These are phyloP conservation scores for Phalacrocorax brasilianus DNA, from an alignment of 2,113 vertebrate genomes.

Conservation along the genomic window DNA sequence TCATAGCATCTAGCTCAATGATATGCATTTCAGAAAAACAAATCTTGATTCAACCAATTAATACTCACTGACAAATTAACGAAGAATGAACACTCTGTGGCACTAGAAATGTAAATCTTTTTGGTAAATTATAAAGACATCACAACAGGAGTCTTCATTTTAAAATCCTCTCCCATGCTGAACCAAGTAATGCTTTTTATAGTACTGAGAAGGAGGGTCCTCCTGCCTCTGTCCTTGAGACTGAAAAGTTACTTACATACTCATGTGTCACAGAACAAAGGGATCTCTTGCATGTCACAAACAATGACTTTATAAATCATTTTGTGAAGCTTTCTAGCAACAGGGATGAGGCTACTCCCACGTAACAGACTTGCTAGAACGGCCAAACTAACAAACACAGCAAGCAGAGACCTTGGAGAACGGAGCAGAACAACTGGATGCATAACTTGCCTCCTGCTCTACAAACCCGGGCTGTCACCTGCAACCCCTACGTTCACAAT, in stretches of 20 bases:
- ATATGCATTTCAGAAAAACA: not conserved
- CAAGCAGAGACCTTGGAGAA: not conserved
- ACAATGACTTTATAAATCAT: too few species aligned
- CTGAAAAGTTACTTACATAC: not conserved
- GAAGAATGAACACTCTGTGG: not conserved
- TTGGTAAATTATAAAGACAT: not conserved
- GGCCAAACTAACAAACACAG: not conserved
- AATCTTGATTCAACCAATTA: not conserved
- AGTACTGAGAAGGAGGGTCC: not conserved
- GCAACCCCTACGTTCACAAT: rapidly evolving
- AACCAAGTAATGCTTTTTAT: not conserved
- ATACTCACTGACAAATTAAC: not conserved
- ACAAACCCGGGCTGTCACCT: not conserved
- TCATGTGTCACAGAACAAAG: not conserved
- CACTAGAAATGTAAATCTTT: not conserved
- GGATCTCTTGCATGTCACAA: not conserved
- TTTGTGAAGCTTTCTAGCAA: not conserved
- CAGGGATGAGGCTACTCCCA: not conserved
- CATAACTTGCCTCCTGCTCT: rapidly evolving
- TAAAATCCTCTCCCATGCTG: not conserved
- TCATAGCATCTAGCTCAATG: not conserved
- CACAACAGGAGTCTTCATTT: not conserved
- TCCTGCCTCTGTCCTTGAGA: not conserved
- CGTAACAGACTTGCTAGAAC: rapidly evolving
- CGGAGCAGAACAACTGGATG: rapidly evolving